Conservation (phyloP, 2,113 vertebrate species). For the Muntiacus reevesi region DNA sequence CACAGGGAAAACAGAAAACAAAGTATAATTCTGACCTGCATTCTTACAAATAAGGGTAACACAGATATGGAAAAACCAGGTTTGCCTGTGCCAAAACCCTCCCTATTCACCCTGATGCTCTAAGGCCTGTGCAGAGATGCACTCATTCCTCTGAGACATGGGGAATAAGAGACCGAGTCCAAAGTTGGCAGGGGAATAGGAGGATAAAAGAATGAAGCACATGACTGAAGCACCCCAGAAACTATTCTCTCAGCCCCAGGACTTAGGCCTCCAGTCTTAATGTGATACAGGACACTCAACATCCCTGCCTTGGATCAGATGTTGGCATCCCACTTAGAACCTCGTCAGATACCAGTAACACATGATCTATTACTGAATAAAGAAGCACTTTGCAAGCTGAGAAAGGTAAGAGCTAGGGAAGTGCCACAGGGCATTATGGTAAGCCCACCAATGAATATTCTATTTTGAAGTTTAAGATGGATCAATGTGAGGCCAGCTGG, state of each 20-base stretch:
- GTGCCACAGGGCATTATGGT: not conserved
- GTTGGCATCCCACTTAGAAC: not conserved
- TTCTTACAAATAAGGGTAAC: conserved; percentile 5
- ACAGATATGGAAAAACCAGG: not conserved
- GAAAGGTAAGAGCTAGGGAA: not conserved
- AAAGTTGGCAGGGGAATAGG: not conserved
- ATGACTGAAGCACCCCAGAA: not conserved
- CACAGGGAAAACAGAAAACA: not conserved
- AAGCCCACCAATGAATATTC: not conserved
- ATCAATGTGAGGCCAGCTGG: not conserved
- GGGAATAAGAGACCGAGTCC: not conserved
- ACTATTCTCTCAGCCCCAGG: not conserved
- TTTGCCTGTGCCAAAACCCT: not conserved
- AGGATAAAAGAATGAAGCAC: too few relatives aligned
- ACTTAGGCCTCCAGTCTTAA: not conserved
- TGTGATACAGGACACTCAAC: not conserved
- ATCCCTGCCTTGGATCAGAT: too few relatives aligned
- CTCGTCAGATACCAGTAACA: not conserved
- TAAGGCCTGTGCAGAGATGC: not conserved
- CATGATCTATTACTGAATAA: not conserved
- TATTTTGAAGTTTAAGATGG: not conserved
- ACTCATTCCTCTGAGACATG: not conserved
- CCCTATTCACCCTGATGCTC: not conserved
- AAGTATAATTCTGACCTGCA: not conserved
- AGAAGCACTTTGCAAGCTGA: not conserved